These are phyloP conservation scores for Phyllotreta cruciferae DNA, from an alignment of 2,888 invertebrate species.

Conservation along the genomic window DNA sequence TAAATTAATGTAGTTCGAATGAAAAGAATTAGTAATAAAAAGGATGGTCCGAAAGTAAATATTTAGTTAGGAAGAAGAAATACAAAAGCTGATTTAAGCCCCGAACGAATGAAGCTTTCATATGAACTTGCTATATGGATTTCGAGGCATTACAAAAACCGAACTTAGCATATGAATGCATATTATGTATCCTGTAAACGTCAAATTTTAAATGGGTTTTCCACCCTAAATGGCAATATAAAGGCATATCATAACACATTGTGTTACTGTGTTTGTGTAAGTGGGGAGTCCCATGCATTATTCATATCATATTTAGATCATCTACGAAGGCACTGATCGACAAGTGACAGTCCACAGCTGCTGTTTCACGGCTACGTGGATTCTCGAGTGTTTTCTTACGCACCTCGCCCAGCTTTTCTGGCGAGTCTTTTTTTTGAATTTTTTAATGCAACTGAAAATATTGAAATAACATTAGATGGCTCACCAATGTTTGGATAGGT, in stretches of 20 bases:
- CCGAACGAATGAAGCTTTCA: conserved; percentile 44
- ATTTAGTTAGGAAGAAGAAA: conserved; percentile 50
- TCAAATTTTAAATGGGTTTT: conserved; percentile 60
- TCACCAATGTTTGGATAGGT: conserved; percentile 31
- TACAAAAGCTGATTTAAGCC: conserved; percentile 43
- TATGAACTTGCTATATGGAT: conserved; percentile 46
- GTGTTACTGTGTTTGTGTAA: conserved; percentile 52
- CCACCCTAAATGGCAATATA: conserved; percentile 59
- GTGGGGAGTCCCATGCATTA: conserved; percentile 56
- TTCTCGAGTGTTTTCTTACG: conserved; percentile 55
- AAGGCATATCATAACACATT: conserved; percentile 58
- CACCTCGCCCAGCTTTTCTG: conserved; percentile 40
- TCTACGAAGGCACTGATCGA: conserved; percentile 56
- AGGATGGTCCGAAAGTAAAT: conserved; percentile 46
- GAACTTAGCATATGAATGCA: conserved; percentile 57
- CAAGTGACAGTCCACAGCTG: conserved; percentile 62
- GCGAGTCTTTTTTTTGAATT: conserved; percentile 39
- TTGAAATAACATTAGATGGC: conserved; percentile 31
- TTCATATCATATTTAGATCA: conserved; percentile 58
- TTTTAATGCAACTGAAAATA: conserved; percentile 30
- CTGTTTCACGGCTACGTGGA: conserved; percentile 57
- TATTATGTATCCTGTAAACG: conserved; percentile 58
- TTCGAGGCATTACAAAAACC: conserved; percentile 48
- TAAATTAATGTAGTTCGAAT: conserved; percentile 38
- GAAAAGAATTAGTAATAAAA: conserved; percentile 42